Conservation (phyloP, 2,888 invertebrate species). For the Sepiola atlantica region DNA sequence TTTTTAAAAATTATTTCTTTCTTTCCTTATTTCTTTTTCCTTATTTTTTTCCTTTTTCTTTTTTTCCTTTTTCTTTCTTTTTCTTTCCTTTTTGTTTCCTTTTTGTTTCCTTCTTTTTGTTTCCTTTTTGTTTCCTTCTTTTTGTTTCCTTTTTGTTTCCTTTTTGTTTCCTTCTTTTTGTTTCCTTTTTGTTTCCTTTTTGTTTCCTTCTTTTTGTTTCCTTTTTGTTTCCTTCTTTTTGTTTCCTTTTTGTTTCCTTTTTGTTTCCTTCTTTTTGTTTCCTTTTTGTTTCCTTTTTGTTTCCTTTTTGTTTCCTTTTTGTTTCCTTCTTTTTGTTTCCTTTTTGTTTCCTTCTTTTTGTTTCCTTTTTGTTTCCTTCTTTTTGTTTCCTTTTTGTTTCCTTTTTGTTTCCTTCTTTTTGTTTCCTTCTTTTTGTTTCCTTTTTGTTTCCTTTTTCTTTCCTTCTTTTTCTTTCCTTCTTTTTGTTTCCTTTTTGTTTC, state of each 20-base stretch:
- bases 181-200: constrained; percentile 54
- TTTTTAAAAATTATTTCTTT: too few relatives aligned
- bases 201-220: too few relatives aligned
- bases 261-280: constrained; percentile 54
- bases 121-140: not conserved
- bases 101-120: too few relatives aligned
- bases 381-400: constrained; percentile 56
- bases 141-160: not conserved
- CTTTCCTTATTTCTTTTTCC: too few relatives aligned
- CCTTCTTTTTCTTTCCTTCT: too few relatives aligned
- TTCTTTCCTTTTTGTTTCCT: constrained; percentile 56
- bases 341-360: too few relatives aligned
- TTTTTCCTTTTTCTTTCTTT: not conserved
- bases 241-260: not conserved
- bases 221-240: not conserved
- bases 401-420: not conserved
- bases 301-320: too few relatives aligned
- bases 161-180: constrained; percentile 35
- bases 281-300: too few relatives aligned
- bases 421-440: not conserved
- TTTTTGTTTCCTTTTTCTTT: not conserved
- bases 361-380: not conserved
- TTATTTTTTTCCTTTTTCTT: not conserved
- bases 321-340: not conserved
- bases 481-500: not conserved